Evolutionary conservation across 2,797 vertebrate genomes (phyloP).

Genomic region (Allenopithecus nigroviridis): DNA sequence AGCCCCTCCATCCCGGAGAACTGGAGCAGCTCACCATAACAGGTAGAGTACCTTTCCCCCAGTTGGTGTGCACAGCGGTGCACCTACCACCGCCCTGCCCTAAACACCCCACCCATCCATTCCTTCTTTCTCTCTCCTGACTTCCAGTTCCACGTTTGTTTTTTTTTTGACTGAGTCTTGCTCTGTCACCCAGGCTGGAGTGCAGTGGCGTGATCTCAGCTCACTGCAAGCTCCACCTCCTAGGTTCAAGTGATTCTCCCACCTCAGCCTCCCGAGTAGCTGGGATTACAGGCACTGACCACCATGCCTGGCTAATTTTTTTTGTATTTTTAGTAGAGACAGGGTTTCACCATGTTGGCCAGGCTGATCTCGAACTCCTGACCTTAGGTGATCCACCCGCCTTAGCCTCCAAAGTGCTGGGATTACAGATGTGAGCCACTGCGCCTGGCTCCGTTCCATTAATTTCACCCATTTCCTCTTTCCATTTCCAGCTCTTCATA

Average conservation of each 20-base stretch:
- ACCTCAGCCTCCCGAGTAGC: background rate
- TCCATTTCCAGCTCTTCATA: background rate
- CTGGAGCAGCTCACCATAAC: background rate
- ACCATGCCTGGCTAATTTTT: background rate
- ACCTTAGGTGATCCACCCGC: background rate
- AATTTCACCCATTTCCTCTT: background rate
- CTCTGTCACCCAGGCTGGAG: background rate
- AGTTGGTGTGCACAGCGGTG: fast-evolving
- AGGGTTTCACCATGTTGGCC: background rate
- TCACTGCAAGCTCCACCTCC: background rate
- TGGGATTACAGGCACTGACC: background rate
- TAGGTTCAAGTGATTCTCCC: background rate
- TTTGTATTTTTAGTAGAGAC: background rate
- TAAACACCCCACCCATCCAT: background rate
- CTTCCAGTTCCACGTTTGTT: background rate
- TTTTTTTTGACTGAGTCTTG: background rate
- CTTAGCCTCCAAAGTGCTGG: background rate
- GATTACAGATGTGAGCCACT: background rate
- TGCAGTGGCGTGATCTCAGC: background rate
- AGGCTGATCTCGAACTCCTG: background rate
- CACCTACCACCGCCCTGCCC: fast-evolving
- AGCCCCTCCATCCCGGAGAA: background rate
- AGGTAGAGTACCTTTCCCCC: fast-evolving
- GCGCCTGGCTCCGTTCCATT: background rate
- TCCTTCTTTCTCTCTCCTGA: background rate